phyloP scores from a whole-genome alignment of 2,797 vertebrate genomes.

The Lepus oiostolus region DNA sequence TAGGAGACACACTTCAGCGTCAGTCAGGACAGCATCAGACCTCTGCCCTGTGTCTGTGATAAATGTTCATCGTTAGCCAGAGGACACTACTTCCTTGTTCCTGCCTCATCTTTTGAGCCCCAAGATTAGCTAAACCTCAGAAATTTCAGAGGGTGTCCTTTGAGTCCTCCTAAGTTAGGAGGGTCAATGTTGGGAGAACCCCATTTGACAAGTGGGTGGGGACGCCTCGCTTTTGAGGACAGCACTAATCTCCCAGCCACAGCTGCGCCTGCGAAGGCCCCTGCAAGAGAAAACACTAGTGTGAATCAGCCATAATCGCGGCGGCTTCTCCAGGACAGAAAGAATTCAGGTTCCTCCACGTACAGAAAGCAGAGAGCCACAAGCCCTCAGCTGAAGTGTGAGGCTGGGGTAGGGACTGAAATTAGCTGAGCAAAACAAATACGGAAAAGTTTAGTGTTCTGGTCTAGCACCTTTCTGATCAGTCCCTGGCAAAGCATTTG shows the following conservation, averaged over 20 bases:
- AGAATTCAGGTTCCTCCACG: background rate
- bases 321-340: background rate
- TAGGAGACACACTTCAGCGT: constrained; percentile 44
- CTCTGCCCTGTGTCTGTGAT: background rate
- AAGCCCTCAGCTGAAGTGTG: background rate
- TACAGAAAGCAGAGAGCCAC: background rate
- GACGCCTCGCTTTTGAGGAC: background rate
- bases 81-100: background rate
- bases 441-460: background rate
- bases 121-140: constrained; percentile 19
- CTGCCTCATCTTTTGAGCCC: background rate
- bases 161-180: constrained; percentile 5
- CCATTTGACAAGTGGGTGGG: background rate
- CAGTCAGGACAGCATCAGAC: background rate
- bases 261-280: background rate
- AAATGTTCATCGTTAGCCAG: background rate
- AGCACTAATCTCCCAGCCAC: background rate
- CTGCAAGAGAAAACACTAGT: accelerated
- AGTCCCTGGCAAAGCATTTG: background rate
- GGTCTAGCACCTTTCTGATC: background rate
- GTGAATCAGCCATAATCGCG: background rate
- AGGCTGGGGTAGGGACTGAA: background rate
- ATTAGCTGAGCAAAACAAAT: background rate
- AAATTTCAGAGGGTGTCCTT: background rate
- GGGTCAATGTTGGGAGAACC: background rate